Base-by-base conservation (phyloP, 1,140 invertebrate genomes). In the Drosophila sturtevanti region DNA sequence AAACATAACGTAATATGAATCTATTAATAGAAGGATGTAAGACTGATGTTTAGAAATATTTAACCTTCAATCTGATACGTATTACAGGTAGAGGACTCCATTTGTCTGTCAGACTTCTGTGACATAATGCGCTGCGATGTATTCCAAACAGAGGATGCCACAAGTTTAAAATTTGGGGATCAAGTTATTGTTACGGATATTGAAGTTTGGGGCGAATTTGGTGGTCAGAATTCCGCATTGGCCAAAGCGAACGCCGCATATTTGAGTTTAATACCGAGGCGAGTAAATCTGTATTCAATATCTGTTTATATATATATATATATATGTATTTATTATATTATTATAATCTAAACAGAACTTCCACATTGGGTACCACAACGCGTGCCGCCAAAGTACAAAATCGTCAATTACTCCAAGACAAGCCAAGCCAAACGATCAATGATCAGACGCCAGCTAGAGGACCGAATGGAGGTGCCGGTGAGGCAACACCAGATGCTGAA, bases 61-160 rank as follows among this genome's bases (percentile, higher is more conserved):
- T 31, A 31, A 31, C 27, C 27, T 31, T 4, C 7, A 31, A 31
- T 31, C 27, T 31, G 7, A 21, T 34, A 9, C n/a, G n/a, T 14
- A 38, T 48, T 24, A 5, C 21, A 98, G 97, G 96, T 95, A 38
- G 96, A 97, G 92, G 97, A 98, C 90, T 95, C 97, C 55, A 95
- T 98, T 76, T 98, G 98, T 91, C 93, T 98, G 72, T 96, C 97
- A 44, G 97, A 98, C 91, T 98, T 96, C 91, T 99, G 98, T 94
- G 97, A 98, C 92, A 97, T 98, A 73, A 98, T 98, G 95, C 94
- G 98, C 68, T 99, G 97, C 92, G 96, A 98, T 89, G 96, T 98
- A 12, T 93, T 98, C 63, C 93, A 95, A 63, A 95, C 95, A 58
- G 95, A 96, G 81, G 95, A 96, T 76, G 93, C 94, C 31, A 93